A percentile compares a stretch with the other conserved stretches of the same genome.
These are phyloP conservation scores for Galeruca laticollis DNA, from an alignment of 2,888 invertebrate species.

Conservation along the genomic window DNA sequence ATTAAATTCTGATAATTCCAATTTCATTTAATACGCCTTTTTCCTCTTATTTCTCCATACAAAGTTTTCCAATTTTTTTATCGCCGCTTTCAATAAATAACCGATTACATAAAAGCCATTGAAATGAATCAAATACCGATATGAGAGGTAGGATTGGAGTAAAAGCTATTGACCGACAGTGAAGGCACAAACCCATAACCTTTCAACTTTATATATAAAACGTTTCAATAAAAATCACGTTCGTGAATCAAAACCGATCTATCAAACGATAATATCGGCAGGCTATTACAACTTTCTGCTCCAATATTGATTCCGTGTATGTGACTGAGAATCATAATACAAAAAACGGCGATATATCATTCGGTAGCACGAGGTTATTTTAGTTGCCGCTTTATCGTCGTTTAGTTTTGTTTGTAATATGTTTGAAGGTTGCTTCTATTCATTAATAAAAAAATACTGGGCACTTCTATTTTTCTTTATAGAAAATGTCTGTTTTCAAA, in stretches of 20 bases:
- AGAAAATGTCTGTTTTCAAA: too few relatives aligned
- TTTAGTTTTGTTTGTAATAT: slow-evolving; percentile 24
- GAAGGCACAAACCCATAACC: slow-evolving; percentile 56
- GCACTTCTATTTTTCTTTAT: too few relatives aligned
- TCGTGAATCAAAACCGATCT: slow-evolving; percentile 64
- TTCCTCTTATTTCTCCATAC: neutral
- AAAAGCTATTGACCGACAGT: slow-evolving; percentile 55
- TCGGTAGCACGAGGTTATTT: slow-evolving; percentile 49
- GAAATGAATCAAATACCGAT: slow-evolving; percentile 57
- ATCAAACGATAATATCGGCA: slow-evolving; percentile 65
- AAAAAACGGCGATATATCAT: slow-evolving; percentile 59
- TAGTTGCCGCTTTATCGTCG: slow-evolving; percentile 24
- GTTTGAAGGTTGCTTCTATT: neutral
- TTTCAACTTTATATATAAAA: slow-evolving; percentile 61
- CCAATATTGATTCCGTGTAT: slow-evolving; percentile 53
- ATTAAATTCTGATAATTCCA: neutral
- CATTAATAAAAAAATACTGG: too few relatives aligned
- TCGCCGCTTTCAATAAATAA: slow-evolving; percentile 32
- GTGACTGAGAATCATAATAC: slow-evolving; percentile 59
- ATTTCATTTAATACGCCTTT: neutral
- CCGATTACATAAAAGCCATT: slow-evolving; percentile 27
- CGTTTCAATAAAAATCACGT: slow-evolving; percentile 65
- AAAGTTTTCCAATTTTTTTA: neutral
- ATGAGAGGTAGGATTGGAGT: slow-evolving; percentile 52
- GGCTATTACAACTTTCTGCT: slow-evolving; percentile 60